Evolutionary conservation across 2,113 vertebrate species (phyloP).

Genomic region (Rhea pennata): DNA sequence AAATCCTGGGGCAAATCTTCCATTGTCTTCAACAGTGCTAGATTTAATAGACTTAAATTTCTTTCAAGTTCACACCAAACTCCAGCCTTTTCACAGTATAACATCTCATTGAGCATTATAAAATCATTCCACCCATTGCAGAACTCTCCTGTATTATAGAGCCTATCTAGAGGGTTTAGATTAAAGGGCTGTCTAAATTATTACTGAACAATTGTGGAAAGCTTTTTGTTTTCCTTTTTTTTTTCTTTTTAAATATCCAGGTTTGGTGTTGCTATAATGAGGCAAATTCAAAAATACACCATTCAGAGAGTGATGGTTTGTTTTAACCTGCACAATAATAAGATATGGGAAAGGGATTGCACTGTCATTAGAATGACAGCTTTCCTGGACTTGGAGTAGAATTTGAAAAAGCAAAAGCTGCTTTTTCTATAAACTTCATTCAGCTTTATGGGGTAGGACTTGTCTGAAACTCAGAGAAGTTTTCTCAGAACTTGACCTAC

Average conservation of each 20-base stretch:
- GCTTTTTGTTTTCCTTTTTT: not conserved
- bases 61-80: not conserved
- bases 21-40: not conserved
- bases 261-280: conserved; percentile 38
- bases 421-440: conserved; percentile 18
- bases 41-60: not conserved
- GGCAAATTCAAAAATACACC: conserved; percentile 49
- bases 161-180: conserved; percentile 3
- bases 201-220: not conserved
- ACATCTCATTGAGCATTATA: not conserved
- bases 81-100: not conserved
- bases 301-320: conserved; percentile 34
- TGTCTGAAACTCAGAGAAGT: not conserved
- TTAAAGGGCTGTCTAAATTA: conserved; percentile 46
- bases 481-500: not conserved
- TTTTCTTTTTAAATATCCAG: conserved; percentile 13
- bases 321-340: conserved; percentile 43
- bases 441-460: not conserved
- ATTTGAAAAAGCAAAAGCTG: conserved; percentile 28
- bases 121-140: not conserved
- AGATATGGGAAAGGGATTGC: not conserved
- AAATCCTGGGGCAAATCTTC: not conserved
- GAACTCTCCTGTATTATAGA: conserved; percentile 15
- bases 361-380: conserved; percentile 1
- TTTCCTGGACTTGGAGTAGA: not conserved